These are phyloP conservation scores for Acrobasis suavella DNA, from an alignment of 2,888 invertebrate species.

Conservation along the genomic window DNA sequence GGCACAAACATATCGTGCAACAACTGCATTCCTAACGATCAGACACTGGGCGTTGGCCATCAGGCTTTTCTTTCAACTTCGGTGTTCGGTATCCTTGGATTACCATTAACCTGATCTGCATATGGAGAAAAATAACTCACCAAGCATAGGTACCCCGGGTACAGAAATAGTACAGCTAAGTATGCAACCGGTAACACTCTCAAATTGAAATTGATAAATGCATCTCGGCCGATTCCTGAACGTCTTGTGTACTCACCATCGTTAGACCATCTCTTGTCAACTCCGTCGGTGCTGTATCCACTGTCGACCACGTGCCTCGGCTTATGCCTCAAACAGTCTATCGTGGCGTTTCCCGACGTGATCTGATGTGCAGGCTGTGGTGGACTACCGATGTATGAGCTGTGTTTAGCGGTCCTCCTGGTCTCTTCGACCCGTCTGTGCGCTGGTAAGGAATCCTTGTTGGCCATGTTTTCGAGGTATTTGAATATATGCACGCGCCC, in stretches of 20 bases:
- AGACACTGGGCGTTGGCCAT: no score
- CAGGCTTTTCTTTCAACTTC: no score
- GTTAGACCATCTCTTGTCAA: conserved; percentile 93
- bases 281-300: conserved; percentile 93
- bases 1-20: no score
- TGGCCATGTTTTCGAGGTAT: conserved; percentile 94
- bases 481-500: conserved; percentile 98
- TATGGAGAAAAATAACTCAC: no score
- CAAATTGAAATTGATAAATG: no score
- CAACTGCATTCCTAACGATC: no score
- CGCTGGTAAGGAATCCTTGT: conserved; percentile 82
- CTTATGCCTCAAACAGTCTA: conserved; percentile 75
- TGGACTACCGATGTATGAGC: conserved; percentile 62
- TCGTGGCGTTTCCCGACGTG: conserved; percentile 72
- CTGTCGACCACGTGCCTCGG: conserved; percentile 91
- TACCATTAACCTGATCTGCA: no score
- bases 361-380: conserved; percentile 65
- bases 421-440: conserved; percentile 78
- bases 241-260: conserved; percentile 78
- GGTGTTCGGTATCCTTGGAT: no score
- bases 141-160: no score
- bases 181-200: no score
- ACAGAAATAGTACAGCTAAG: no score
- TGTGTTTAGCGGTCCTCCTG: conserved; percentile 71
- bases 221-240: no score